Evolutionary conservation across 2,113 vertebrate genomes (phyloP).

Genomic region (Baryphthengus martii): DNA sequence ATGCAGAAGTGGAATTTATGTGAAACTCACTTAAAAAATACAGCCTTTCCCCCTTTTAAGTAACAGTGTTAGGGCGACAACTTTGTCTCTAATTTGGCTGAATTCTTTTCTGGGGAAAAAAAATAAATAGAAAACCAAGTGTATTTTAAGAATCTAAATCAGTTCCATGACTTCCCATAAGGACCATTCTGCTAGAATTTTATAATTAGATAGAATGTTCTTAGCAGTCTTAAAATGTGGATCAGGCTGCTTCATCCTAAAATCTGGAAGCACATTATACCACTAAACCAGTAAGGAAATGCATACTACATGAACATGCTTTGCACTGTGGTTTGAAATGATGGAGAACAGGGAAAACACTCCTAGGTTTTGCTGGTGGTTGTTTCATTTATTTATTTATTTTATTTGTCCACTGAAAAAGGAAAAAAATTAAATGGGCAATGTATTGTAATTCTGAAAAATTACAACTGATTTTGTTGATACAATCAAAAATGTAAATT

Average conservation of each 20-base stretch:
- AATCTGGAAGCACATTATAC: neutral
- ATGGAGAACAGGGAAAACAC: neutral
- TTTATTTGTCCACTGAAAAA: neutral
- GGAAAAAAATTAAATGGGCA: neutral
- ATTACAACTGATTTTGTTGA: neutral
- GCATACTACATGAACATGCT: neutral
- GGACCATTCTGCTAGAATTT: neutral
- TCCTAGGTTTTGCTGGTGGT: no score
- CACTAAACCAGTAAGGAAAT: neutral
- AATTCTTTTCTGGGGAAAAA: neutral
- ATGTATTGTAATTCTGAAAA: neutral
- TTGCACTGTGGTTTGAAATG: neutral
- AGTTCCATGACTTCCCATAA: neutral
- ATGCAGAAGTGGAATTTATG: neutral
- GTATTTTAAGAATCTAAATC: neutral
- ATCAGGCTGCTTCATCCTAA: neutral
- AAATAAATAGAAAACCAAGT: neutral
- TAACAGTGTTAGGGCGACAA: neutral
- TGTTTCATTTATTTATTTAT: neutral
- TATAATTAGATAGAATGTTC: neutral
- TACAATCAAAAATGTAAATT: neutral
- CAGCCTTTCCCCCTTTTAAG: neutral
- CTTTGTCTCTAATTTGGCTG: neutral
- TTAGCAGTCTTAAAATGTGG: neutral
- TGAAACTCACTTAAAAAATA: neutral